Base-by-base conservation (phyloP, 2,888 invertebrate genomes). In the Gandaritis pyraliata region DNA sequence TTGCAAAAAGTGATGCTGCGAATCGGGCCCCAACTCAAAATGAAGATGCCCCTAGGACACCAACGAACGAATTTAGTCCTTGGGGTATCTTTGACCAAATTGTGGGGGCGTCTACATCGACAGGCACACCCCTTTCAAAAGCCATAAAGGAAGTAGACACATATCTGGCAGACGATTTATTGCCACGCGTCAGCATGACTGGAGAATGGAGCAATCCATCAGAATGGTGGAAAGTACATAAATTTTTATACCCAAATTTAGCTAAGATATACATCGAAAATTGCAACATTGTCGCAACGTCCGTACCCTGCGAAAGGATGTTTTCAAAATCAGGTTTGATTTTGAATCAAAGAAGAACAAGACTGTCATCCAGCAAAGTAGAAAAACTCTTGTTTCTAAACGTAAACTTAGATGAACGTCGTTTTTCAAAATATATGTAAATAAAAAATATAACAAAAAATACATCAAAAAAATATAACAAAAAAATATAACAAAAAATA, bases 331-430 rank as follows among this genome's bases (percentile, higher is more conserved):
- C 38, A 38, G 10, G 38, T 3, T 38, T 38, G 8, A 2, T 38
- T 38, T 38, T 38, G 8, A 38, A 38, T 57, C 83, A 29, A 29
- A 29, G 29, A 6, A 29, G 29, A 29, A 29, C 29, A 29, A 29
- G 29, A 6, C 6, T 29, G 29, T 29, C 29, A 4, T 29, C 29
- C 29, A 29, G 29, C 29, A 29, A 29, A 29, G 29, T 29, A 4
- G 29, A 29, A 29, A 29, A 29, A 29, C 29, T 29, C 6, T 4
- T 29, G 29, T 29, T 29, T 6, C 29, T 29, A 6, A 29, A 29
- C 6, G 29, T 29, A 6, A 29, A 29, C 6, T 29, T 29, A 29
- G 29, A 29, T 29, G 29, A 29, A 2, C 2, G 29, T 6, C 29
- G 29, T 4, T 29, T 29, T 29, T 29, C 29, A 29, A 29, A 29